A percentile compares a stretch with the other conserved stretches of the same genome.
Conservation (phyloP, 1,140 invertebrate genomes). For the Chelonus insularis region DNA sequence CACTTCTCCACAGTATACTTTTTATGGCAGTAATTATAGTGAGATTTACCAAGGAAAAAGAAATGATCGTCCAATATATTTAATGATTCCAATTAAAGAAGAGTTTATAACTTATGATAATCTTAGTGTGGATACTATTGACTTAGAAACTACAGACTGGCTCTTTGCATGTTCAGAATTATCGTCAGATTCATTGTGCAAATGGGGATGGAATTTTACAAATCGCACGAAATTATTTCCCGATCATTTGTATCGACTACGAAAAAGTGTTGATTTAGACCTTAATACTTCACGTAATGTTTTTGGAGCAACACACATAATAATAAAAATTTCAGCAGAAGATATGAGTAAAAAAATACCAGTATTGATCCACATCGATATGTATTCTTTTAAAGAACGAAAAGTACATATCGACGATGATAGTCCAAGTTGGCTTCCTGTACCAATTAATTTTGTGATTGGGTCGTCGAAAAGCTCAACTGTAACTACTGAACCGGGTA, state of each 20-base stretch:
- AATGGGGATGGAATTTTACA: constrained; percentile 67
- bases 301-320: constrained; percentile 69
- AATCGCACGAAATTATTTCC: constrained; percentile 65
- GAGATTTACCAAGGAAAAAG: constrained; percentile 31
- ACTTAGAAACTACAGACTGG: constrained; percentile 71
- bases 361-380: constrained; percentile 42
- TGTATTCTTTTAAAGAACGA: constrained; percentile 36
- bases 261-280: constrained; percentile 66
- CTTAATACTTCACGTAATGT: constrained; percentile 63
- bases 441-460: constrained; percentile 23
- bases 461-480: constrained; percentile 18
- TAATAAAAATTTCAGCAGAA: constrained; percentile 65
- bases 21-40: background rate
- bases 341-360: constrained; percentile 35
- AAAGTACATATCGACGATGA: constrained; percentile 30
- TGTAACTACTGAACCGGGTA: constrained; percentile 33
- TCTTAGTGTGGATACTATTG: constrained; percentile 63
- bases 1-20: constrained; percentile 52
- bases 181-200: constrained; percentile 45
- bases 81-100: constrained; percentile 64
- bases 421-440: constrained; percentile 2
- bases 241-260: constrained; percentile 55
- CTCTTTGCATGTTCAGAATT: constrained; percentile 71
- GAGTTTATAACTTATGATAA: constrained; percentile 46
- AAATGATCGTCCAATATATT: constrained; percentile 50